phyloP scores from a whole-genome alignment of 2,113 vertebrate species.

The Podilymbus podiceps region DNA sequence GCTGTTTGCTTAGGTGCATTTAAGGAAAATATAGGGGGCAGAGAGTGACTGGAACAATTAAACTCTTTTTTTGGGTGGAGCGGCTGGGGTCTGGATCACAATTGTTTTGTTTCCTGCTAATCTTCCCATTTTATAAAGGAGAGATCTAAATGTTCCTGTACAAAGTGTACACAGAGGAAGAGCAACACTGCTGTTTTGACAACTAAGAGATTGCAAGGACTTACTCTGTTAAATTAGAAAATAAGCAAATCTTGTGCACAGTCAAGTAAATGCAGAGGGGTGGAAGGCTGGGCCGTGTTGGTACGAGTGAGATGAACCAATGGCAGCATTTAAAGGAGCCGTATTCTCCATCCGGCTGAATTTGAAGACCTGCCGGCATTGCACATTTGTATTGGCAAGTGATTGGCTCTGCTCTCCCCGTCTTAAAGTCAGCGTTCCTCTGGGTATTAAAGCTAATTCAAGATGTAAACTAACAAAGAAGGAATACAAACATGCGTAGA shows the following conservation, averaged over 20 bases:
- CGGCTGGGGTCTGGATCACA: background rate
- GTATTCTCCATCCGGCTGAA: background rate
- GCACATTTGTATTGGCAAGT: background rate
- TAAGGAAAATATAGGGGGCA: background rate
- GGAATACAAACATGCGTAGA: background rate
- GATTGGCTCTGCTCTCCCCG: background rate
- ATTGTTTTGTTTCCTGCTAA: conserved; percentile 41
- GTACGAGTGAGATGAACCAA: background rate
- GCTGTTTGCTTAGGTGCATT: background rate
- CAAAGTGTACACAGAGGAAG: background rate
- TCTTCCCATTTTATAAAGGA: background rate
- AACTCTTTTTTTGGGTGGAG: background rate
- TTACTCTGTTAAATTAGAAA: background rate
- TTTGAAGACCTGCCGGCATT: background rate
- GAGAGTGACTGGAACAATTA: background rate
- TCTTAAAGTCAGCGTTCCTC: background rate
- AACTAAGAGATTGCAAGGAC: background rate
- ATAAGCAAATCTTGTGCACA: background rate
- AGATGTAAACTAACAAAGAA: background rate
- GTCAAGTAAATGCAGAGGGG: background rate
- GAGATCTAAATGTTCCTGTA: background rate
- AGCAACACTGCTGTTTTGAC: background rate
- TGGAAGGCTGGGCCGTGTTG: background rate
- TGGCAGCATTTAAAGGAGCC: background rate
- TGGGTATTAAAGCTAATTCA: background rate